A percentile compares a stretch with the other conserved stretches of the same genome.
Evolutionary conservation across 2,113 vertebrate genomes (phyloP).

Genomic region (Aleadryas rufinucha): DNA sequence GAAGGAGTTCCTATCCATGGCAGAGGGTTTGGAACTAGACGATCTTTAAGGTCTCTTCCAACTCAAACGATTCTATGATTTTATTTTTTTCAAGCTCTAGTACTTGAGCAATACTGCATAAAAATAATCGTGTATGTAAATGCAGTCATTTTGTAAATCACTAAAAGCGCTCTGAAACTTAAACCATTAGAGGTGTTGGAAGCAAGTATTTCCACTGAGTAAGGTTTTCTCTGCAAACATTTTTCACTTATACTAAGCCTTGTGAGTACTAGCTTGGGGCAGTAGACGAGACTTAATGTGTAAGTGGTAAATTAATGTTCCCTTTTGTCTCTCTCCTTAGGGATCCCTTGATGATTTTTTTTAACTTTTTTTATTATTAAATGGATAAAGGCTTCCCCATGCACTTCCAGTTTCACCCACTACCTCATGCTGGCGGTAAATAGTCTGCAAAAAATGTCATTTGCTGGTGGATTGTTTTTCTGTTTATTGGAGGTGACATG

Average conservation of each 20-base stretch:
- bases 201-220: not conserved
- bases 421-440: not conserved
- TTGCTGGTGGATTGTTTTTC: slow-evolving; percentile 84
- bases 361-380: not conserved
- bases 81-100: not conserved
- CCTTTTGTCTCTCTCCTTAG: not conserved
- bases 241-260: not conserved
- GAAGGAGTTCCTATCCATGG: not conserved
- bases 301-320: not conserved
- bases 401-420: slow-evolving; percentile 30
- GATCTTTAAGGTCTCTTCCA: not conserved
- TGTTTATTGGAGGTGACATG: slow-evolving; percentile 99
- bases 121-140: not conserved
- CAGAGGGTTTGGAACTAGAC: not conserved
- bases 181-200: not conserved
- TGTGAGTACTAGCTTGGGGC: not conserved
- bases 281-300: not conserved
- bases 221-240: not conserved
- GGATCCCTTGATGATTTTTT: not conserved
- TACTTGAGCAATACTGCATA: not conserved
- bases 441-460: slow-evolving; percentile 51
- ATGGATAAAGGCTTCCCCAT: not conserved
- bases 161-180: not conserved
- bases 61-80: not conserved
- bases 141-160: not conserved